These are phyloP conservation scores for Patella ulyssiponensis DNA, from an alignment of 2,888 invertebrate genomes.

Conservation along the genomic window DNA sequence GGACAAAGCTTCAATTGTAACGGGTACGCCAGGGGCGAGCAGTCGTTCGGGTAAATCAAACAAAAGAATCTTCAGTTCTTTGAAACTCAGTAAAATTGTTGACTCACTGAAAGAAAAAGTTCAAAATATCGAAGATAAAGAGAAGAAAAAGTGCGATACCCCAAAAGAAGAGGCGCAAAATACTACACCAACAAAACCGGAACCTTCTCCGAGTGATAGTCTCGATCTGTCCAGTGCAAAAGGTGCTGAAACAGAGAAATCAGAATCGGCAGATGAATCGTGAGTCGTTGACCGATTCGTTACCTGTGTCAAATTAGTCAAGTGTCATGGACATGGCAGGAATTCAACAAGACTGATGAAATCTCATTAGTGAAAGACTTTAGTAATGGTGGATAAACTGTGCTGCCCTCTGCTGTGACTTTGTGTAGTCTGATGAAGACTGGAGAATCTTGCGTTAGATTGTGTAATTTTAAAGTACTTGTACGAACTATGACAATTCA, in stretches of 20 bases:
- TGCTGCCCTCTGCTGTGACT: too few relatives aligned
- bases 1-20: neutral
- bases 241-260: neutral
- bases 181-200: neutral
- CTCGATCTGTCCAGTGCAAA: constrained; percentile 22
- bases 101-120: constrained; percentile 62
- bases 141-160: constrained; percentile 29
- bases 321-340: too few relatives aligned
- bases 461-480: too few relatives aligned
- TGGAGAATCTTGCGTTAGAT: too few relatives aligned
- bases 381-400: too few relatives aligned
- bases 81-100: constrained; percentile 59
- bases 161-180: constrained; percentile 13
- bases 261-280: too few relatives aligned
- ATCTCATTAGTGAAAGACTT: too few relatives aligned
- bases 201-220: neutral
- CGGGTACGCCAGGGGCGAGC: constrained; percentile 3
- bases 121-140: constrained; percentile 58
- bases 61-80: constrained; percentile 61
- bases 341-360: too few relatives aligned
- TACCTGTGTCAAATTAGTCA: too few relatives aligned
- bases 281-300: too few relatives aligned
- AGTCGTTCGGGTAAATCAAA: constrained; percentile 35
- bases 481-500: too few relatives aligned
- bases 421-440: too few relatives aligned